These are phyloP conservation scores for Contarinia nasturtii DNA, from an alignment of 1,140 invertebrate species.

Conservation along the genomic window DNA sequence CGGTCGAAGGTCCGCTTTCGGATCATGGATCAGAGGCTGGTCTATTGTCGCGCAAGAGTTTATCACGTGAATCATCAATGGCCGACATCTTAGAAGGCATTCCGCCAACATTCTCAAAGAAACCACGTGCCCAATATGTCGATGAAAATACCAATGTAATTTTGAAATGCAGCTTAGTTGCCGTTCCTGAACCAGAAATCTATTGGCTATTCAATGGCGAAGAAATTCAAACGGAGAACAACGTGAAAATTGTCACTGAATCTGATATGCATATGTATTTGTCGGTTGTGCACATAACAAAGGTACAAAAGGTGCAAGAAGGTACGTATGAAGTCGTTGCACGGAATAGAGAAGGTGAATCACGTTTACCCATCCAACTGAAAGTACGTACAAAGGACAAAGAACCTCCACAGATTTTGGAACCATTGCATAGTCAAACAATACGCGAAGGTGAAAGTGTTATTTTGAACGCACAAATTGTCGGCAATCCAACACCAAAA, in stretches of 20 bases:
- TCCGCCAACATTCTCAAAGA: conserved; percentile 77
- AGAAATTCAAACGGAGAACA: conserved; percentile 42
- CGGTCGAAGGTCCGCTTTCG: conserved; percentile 68
- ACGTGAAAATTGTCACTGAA: conserved; percentile 48
- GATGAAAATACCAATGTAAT: conserved; percentile 61
- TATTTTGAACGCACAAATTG: conserved; percentile 53
- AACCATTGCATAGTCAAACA: conserved; percentile 50
- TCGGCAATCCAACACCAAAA: conserved; percentile 59
- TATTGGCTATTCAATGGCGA: conserved; percentile 62
- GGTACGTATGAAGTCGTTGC: conserved; percentile 76
- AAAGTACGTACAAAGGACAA: conserved; percentile 60
- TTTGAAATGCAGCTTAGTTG: conserved; percentile 67
- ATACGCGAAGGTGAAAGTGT: conserved; percentile 61
- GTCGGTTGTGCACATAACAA: conserved; percentile 57
- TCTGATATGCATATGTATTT: conserved; percentile 83
- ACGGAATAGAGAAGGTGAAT: conserved; percentile 78
- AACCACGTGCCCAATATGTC: conserved; percentile 66
- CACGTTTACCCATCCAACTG: conserved; percentile 56
- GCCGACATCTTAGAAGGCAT: conserved; percentile 82
- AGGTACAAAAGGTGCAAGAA: conserved; percentile 59
- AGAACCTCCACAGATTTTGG: conserved; percentile 61
- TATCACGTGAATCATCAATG: conserved; percentile 74
- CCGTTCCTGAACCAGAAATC: conserved; percentile 77
- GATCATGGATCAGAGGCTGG: conserved; percentile 76
- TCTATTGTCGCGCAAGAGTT: conserved; percentile 53